Evolutionary conservation across 2,797 vertebrate genomes (phyloP).

Genomic region (Pteronotus mesoamericanus): DNA sequence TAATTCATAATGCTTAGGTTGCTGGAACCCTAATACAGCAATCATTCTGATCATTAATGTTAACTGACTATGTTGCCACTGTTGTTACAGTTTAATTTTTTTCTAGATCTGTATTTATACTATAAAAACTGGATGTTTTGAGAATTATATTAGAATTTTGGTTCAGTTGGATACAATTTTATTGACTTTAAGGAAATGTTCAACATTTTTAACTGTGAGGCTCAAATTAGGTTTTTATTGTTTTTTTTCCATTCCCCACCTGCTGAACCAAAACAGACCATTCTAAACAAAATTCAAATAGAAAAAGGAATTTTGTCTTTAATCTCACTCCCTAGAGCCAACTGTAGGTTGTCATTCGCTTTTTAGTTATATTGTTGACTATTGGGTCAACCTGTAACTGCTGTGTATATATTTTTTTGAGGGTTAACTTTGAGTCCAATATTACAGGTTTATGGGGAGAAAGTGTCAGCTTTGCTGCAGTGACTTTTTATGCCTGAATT

Average conservation of each 20-base stretch:
- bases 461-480: background rate
- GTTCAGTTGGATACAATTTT: constrained; percentile 1
- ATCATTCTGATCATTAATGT: background rate
- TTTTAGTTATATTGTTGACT: constrained; percentile 22
- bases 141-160: background rate
- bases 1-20: background rate
- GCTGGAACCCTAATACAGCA: background rate
- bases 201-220: background rate
- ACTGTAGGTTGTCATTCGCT: background rate
- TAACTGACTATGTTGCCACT: background rate
- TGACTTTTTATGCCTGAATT: constrained; percentile 2
- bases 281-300: constrained; percentile 15
- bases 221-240: background rate
- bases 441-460: background rate
- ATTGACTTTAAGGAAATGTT: constrained; percentile 8
- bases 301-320: background rate
- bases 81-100: background rate
- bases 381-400: background rate
- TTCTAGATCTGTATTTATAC: constrained; percentile 12
- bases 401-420: background rate
- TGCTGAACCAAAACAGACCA: background rate
- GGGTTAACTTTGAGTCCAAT: background rate
- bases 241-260: background rate
- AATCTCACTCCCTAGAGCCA: background rate
- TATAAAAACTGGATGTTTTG: background rate